Evolutionary conservation across 2,888 invertebrate genomes (phyloP), one percentile per base, ranked within the genome.

Genomic region (Xanthia icteritia): DNA sequence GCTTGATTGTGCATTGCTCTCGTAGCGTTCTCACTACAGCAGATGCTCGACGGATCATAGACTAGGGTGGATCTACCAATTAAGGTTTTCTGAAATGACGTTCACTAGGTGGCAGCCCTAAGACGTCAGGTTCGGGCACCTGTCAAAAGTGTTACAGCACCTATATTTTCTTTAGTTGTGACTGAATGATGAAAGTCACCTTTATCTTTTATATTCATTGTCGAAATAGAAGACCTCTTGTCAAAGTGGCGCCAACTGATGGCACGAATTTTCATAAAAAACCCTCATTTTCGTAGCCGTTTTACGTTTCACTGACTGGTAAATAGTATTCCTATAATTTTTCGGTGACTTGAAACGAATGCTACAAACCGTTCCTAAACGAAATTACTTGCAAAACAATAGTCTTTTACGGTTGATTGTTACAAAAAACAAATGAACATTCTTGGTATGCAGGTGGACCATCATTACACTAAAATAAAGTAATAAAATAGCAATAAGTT

Each of bases 401-500:
- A 17, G 60, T 15, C 9, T 78, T 65, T 39, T 31, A 58, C 42
- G 11, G 63, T 36, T 71, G 36, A 77, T 66, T 83, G 15, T 70
- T 61, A 65, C 13, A 70, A 73, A 60, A 82, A 73, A 58, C 64
- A 48, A 56, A 51, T 63, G 66, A 58, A 73, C 39, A 60, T 48
- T 58, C 39, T 15, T 23, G 17, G 63, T 56, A 70, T 64, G 58
- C 70, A 73, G 66, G 66, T 63, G 8, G 36, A 75, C 70, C 73
- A 63, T 74, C 36, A 63, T 45, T 58, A 54, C 51, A 74, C 48
- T 70, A 79, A 76, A 82, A 72, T 73, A 65, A 72, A 85, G 72
- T 20, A 36, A 77, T 81, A 69, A 76, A 76, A 76, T 70, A 70
- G 63, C n/a, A 84, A 73, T 70, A 76, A 75, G 11, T 77, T 61